Evolutionary conservation across 2,797 vertebrate genomes (phyloP).

Genomic region (Craterocephalus amniculus): DNA sequence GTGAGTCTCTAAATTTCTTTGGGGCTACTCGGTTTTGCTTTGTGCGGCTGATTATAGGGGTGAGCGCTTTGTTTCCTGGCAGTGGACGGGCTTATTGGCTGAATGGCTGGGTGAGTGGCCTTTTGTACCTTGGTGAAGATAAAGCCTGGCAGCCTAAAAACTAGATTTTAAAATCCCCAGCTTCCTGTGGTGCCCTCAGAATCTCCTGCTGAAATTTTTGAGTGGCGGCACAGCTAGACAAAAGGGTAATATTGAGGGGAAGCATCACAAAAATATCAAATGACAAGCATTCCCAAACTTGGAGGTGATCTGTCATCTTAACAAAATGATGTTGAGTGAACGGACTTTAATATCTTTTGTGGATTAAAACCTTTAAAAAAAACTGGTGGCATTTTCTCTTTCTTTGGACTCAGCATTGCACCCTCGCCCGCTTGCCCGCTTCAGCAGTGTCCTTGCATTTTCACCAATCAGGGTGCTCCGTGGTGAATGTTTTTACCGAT

Average conservation of each 20-base stretch:
- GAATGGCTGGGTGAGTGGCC: slow-evolving; percentile 73
- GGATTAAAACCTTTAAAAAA: slow-evolving; percentile 43
- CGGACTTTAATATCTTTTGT: slow-evolving; percentile 28
- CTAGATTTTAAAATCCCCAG: slow-evolving; percentile 52
- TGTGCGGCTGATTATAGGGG: slow-evolving; percentile 69
- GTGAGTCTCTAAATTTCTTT: slow-evolving; percentile 85
- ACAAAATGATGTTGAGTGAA: slow-evolving; percentile 5
- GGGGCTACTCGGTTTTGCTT: slow-evolving; percentile 68
- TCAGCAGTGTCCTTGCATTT: slow-evolving; percentile 64
- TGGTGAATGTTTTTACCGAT: slow-evolving; percentile 59
- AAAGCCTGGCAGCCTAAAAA: slow-evolving; percentile 58
- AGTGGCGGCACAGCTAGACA: slow-evolving; percentile 9
- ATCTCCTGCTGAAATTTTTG: slow-evolving; percentile 30
- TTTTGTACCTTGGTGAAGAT: slow-evolving; percentile 71
- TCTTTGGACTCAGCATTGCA: slow-evolving; percentile 61
- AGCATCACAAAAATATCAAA: background rate
- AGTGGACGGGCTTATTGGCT: slow-evolving; percentile 80
- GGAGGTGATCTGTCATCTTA: slow-evolving; percentile 14
- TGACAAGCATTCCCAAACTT: background rate
- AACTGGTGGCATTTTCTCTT: slow-evolving; percentile 49
- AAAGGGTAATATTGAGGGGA: slow-evolving; percentile 10
- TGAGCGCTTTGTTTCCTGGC: slow-evolving; percentile 82
- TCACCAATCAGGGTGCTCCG: slow-evolving; percentile 59
- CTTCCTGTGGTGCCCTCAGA: slow-evolving; percentile 45
- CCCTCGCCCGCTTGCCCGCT: slow-evolving; percentile 75